Evolutionary conservation across 2,113 vertebrate species (phyloP).

Genomic region (Neodontobutis hainanensis): DNA sequence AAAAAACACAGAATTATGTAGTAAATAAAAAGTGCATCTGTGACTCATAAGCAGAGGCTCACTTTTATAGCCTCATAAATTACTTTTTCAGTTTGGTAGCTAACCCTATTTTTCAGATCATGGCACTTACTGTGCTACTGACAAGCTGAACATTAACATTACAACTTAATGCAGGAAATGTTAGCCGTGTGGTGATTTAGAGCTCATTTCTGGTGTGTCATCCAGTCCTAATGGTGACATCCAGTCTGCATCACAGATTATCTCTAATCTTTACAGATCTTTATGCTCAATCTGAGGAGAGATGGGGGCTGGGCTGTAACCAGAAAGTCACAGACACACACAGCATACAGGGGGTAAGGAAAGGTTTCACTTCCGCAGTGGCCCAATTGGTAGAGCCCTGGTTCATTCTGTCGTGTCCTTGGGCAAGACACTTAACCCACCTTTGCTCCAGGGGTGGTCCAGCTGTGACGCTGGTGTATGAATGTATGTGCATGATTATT

Average conservation of each 20-base stretch:
- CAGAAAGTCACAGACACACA: slow-evolving; percentile 27
- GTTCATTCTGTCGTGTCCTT: too few species aligned
- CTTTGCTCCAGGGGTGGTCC: not conserved
- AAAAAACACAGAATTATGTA: not conserved
- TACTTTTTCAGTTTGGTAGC: slow-evolving; percentile 34
- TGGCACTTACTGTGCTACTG: not conserved
- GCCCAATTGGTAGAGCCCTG: too few species aligned
- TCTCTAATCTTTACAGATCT: slow-evolving; percentile 78
- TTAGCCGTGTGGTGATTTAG: slow-evolving; percentile 14
- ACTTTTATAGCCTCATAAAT: slow-evolving; percentile 56
- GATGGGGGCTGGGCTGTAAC: slow-evolving; percentile 51
- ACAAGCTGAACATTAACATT: not conserved
- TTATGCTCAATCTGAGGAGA: slow-evolving; percentile 63
- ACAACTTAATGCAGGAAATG: slow-evolving; percentile 1
- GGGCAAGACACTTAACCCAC: not conserved
- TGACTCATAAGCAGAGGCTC: slow-evolving; percentile 48
- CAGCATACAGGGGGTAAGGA: not conserved
- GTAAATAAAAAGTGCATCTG: slow-evolving; percentile 28
- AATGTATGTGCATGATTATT: not conserved
- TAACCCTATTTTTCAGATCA: not conserved
- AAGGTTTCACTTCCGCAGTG: not conserved
- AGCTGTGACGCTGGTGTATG: not conserved
- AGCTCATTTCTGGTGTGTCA: slow-evolving; percentile 57
- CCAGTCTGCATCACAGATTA: slow-evolving; percentile 76
- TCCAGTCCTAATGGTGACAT: slow-evolving; percentile 60